Evolutionary conservation across 2,888 invertebrate species (phyloP).

Genomic region (Volucella inanis): DNA sequence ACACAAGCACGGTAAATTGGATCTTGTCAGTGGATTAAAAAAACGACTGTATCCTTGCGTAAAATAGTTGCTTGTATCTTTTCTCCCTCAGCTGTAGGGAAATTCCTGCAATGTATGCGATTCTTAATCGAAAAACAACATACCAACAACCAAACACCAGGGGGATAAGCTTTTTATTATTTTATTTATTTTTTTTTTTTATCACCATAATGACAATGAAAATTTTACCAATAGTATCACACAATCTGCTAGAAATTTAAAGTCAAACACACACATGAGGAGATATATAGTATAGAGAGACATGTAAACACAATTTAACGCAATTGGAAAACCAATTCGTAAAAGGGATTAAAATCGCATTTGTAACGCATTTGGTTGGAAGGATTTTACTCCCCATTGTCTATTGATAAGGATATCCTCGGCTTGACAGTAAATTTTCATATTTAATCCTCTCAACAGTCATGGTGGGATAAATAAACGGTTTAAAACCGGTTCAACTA

Average conservation of each 20-base stretch:
- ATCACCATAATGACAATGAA: slow-evolving; percentile 56
- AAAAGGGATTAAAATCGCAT: slow-evolving; percentile 68
- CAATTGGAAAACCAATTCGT: slow-evolving; percentile 51
- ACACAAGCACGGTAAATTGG: slow-evolving; percentile 54
- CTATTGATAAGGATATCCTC: slow-evolving; percentile 64
- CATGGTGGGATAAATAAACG: slow-evolving; percentile 14
- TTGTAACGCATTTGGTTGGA: slow-evolving; percentile 69
- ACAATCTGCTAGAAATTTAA: slow-evolving; percentile 35
- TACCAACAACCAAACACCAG: slow-evolving; percentile 33
- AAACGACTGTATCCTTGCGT: slow-evolving; percentile 47
- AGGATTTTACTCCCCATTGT: slow-evolving; percentile 65
- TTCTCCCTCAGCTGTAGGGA: slow-evolving; percentile 18
- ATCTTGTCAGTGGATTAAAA: slow-evolving; percentile 33
- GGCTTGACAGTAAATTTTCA: slow-evolving; percentile 54
- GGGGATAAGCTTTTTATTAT: slow-evolving; percentile 59
- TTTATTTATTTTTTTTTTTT: too few species aligned
- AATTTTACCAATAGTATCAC: slow-evolving; percentile 13
- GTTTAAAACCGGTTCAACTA: neutral
- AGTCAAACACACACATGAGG: slow-evolving; percentile 7
- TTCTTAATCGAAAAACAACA: slow-evolving; percentile 39
- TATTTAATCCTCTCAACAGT: slow-evolving; percentile 54
- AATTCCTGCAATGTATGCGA: slow-evolving; percentile 47
- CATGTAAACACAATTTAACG: slow-evolving; percentile 45
- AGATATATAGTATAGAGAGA: neutral
- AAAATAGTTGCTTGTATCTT: slow-evolving; percentile 3